phyloP scores from a whole-genome alignment of 2,113 vertebrate species.

The Pelodiscus sinensis region DNA sequence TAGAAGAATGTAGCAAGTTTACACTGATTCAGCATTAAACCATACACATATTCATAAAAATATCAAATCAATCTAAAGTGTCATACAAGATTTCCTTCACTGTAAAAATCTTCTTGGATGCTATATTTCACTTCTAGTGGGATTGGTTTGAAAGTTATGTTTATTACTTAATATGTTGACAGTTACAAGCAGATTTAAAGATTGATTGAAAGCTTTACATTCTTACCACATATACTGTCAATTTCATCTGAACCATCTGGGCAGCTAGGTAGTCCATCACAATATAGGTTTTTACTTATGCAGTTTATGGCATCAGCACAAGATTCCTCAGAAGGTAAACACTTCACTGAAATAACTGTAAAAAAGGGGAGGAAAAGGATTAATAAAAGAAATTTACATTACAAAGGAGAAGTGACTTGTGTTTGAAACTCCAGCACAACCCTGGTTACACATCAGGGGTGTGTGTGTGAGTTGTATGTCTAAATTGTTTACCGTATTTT shows the following conservation, averaged over 20 bases:
- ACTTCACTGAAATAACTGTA: constrained; percentile 57
- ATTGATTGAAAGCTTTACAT: background rate
- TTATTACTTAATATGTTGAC: background rate
- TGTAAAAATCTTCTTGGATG: background rate
- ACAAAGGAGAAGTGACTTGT: constrained; percentile 19
- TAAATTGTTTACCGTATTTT: background rate
- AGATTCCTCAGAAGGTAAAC: constrained; percentile 56
- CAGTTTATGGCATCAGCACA: constrained; percentile 76
- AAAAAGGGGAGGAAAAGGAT: background rate
- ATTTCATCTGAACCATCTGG: constrained; percentile 81
- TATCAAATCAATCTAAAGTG: background rate
- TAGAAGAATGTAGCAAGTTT: background rate
- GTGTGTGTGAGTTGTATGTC: background rate
- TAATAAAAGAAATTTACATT: background rate
- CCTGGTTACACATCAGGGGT: background rate
- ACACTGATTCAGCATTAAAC: background rate
- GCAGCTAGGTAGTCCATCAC: constrained; percentile 81
- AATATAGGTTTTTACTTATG: constrained; percentile 70
- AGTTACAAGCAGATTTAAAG: background rate
- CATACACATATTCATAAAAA: background rate
- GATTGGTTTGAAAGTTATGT: background rate
- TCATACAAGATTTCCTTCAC: background rate
- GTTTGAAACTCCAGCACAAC: constrained; percentile 19
- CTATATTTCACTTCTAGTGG: background rate
- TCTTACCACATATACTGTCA: constrained; percentile 78